A percentile compares a stretch with the other conserved stretches of the same genome.
phyloP scores from a whole-genome alignment of 2,113 vertebrate genomes.

The Trichomycterus rosablanca region DNA sequence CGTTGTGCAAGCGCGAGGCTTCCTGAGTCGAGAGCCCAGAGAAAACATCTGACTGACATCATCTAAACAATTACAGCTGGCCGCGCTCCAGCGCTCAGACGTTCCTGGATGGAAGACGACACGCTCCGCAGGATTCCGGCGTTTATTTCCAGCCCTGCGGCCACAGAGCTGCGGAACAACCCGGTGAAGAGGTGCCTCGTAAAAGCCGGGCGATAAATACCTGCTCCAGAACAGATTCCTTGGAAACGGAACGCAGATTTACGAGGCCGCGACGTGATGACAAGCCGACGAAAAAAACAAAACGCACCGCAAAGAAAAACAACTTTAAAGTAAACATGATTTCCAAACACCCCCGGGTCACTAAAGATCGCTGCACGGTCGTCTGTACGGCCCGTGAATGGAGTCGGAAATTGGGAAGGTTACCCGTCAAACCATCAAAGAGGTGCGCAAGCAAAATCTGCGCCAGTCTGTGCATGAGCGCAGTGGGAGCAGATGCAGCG shows the following conservation, averaged over 20 bases:
- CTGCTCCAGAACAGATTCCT: conserved; percentile 26
- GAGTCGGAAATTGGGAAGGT: too few species aligned
- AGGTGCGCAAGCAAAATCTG: too few species aligned
- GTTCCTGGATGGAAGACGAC: conserved; percentile 56
- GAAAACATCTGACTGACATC: conserved; percentile 54
- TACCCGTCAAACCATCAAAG: too few species aligned
- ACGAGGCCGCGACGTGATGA: background rate
- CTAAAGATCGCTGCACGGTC: too few species aligned
- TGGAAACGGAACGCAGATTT: conserved; percentile 15
- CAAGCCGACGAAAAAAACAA: background rate
- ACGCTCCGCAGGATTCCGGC: conserved; percentile 49
- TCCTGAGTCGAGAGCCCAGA: conserved; percentile 35
- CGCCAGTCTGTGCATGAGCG: too few species aligned
- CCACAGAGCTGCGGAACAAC: conserved; percentile 20
- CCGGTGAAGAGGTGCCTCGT: conserved; percentile 24
- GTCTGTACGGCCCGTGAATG: too few species aligned
- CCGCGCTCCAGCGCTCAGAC: conserved; percentile 53
- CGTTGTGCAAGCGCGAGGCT: conserved; percentile 45
- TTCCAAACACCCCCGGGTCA: too few species aligned
- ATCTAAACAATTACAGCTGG: conserved; percentile 62
- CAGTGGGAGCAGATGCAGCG: too few species aligned
- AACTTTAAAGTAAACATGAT: background rate
- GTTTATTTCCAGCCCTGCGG: conserved; percentile 27
- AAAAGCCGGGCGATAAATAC: conserved; percentile 37
- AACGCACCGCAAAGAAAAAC: conserved; percentile 11